Evolutionary conservation across 2,113 vertebrate genomes (phyloP).

Genomic region (Ascaphus truei): DNA sequence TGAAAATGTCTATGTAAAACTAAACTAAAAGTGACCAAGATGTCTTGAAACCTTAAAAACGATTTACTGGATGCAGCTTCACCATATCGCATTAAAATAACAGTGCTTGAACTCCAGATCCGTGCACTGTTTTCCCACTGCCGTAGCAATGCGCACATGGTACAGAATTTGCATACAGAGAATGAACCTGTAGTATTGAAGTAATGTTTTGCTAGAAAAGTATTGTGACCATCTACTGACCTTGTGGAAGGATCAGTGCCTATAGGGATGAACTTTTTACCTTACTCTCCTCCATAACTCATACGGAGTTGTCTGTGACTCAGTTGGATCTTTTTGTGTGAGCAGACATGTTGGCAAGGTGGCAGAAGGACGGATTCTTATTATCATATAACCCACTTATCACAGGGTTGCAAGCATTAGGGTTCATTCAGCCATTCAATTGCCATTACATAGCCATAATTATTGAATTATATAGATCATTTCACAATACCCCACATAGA

Average conservation of each 20-base stretch:
- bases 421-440: neutral
- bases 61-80: too few relatives aligned
- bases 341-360: conserved; percentile 37
- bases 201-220: accelerated
- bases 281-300: conserved; percentile 43
- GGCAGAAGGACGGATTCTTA: conserved; percentile 36
- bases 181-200: neutral
- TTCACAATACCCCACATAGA: too few relatives aligned
- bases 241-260: conserved; percentile 22
- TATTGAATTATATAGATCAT: neutral
- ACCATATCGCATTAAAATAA: too few relatives aligned
- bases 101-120: too few relatives aligned
- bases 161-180: too few relatives aligned
- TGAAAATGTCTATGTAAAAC: too few relatives aligned
- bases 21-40: too few relatives aligned
- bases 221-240: conserved; percentile 1
- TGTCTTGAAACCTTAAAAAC: too few relatives aligned
- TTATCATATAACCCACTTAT: conserved; percentile 23
- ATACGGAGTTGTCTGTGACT: conserved; percentile 33
- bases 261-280: conserved; percentile 45
- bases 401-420: conserved; percentile 9
- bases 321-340: conserved; percentile 44
- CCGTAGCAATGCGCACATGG: too few relatives aligned
- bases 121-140: too few relatives aligned
- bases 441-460: neutral